Evolutionary conservation across 2,113 vertebrate species (phyloP).

Genomic region (Rhinolophus sinicus): DNA sequence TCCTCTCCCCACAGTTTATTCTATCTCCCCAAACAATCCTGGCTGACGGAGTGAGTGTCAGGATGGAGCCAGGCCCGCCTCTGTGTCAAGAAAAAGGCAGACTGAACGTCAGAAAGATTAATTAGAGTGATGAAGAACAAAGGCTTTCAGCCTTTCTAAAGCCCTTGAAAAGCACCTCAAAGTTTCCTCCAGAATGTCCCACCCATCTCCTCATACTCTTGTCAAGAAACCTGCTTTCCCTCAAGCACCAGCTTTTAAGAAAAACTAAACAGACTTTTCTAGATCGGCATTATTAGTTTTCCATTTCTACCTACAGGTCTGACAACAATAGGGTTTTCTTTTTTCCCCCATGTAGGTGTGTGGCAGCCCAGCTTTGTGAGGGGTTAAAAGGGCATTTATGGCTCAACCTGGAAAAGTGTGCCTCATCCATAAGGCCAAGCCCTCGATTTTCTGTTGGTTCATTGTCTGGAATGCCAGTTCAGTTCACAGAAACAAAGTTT

Average conservation of each 20-base stretch:
- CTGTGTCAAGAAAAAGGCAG: slow-evolving; percentile 37
- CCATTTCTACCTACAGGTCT: neutral
- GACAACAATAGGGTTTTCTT: neutral
- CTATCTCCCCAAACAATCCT: neutral
- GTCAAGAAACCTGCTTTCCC: neutral
- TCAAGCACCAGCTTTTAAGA: slow-evolving; percentile 22
- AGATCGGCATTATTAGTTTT: neutral
- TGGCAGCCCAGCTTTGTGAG: neutral
- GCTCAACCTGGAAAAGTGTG: neutral
- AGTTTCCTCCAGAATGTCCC: neutral
- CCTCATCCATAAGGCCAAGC: neutral
- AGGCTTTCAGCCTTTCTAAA: neutral
- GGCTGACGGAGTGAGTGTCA: neutral
- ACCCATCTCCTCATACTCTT: neutral
- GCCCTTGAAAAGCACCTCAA: neutral
- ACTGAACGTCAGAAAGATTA: neutral
- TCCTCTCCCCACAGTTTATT: neutral
- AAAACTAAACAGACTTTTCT: slow-evolving; percentile 31
- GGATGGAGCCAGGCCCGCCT: neutral
- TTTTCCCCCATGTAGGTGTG: neutral
- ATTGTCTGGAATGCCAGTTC: neutral
- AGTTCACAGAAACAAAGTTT: neutral
- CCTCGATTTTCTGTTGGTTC: neutral
- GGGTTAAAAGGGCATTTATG: neutral
- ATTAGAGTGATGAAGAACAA: neutral